Evolutionary conservation across 2,888 invertebrate species (phyloP).

Genomic region (Cheilosia pagana): DNA sequence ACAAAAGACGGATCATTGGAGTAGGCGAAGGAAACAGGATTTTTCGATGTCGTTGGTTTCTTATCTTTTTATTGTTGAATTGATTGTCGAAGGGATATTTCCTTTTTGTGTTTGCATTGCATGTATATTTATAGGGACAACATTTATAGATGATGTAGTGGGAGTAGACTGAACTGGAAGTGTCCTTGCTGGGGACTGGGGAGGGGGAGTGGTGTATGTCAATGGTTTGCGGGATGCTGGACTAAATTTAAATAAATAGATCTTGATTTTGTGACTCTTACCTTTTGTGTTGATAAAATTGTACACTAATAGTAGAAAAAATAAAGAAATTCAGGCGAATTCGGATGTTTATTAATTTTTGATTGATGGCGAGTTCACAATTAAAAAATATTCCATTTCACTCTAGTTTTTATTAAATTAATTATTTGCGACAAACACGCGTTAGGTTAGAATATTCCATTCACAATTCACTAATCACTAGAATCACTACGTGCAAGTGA

Average conservation of each 20-base stretch:
- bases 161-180: constrained; percentile 14
- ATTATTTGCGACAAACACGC: too few species aligned
- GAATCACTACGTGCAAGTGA: too few species aligned
- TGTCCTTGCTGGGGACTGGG: background rate
- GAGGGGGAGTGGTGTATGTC: background rate
- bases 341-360: too few species aligned
- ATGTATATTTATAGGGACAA: constrained; percentile 1
- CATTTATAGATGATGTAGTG: constrained; percentile 9
- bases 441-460: too few species aligned
- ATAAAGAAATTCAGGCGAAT: too few species aligned
- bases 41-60: constrained; percentile 32
- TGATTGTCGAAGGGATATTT: constrained; percentile 47
- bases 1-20: constrained; percentile 58
- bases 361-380: too few species aligned
- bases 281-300: too few species aligned
- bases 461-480: too few species aligned
- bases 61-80: constrained; percentile 54
- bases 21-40: constrained; percentile 35
- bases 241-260: background rate
- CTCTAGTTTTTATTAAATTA: too few species aligned
- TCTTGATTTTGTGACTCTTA: too few species aligned
- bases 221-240: background rate
- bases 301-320: too few species aligned
- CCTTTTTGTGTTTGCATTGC: constrained; percentile 24
- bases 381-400: too few species aligned